phyloP scores from a whole-genome alignment of 2,113 vertebrate species.

The Ageneiosus marmoratus region DNA sequence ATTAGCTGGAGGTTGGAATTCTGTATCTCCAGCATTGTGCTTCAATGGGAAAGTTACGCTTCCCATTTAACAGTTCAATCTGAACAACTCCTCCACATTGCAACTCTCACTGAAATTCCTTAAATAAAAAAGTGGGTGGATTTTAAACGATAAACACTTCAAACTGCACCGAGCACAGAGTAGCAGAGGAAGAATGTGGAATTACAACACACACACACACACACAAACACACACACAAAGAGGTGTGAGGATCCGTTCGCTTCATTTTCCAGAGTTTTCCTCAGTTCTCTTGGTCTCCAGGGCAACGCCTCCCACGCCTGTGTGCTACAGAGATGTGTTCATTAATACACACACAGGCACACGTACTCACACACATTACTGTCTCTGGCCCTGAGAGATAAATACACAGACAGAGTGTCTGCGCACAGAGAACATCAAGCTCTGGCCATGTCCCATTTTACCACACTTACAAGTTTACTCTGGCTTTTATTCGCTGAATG shows the following conservation, averaged over 20 bases:
- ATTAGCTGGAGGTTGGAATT: not conserved
- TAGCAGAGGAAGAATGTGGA: not conserved
- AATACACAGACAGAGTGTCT: not conserved
- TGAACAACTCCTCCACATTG: too few species aligned
- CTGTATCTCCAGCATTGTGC: not conserved
- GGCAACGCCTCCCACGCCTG: constrained; percentile 64
- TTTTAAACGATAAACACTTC: not conserved
- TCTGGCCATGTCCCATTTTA: not conserved
- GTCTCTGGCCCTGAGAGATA: constrained; percentile 5
- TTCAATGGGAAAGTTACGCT: not conserved
- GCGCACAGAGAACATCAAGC: not conserved
- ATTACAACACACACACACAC: not conserved
- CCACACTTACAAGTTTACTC: not conserved
- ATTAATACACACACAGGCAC: constrained; percentile 5
- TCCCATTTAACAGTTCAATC: too few species aligned
- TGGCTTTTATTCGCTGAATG: not conserved
- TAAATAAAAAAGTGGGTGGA: not conserved
- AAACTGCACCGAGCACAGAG: not conserved
- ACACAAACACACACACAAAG: constrained; percentile 8
- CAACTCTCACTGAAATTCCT: not conserved
- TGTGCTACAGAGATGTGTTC: constrained; percentile 46
- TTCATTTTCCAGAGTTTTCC: constrained; percentile 39
- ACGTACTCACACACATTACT: not conserved
- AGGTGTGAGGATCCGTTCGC: not conserved
- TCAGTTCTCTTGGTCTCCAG: constrained; percentile 61